A percentile compares a stretch with the other conserved stretches of the same genome.
phyloP scores from a whole-genome alignment of 2,797 vertebrate species.

The Cyprinella venusta region DNA sequence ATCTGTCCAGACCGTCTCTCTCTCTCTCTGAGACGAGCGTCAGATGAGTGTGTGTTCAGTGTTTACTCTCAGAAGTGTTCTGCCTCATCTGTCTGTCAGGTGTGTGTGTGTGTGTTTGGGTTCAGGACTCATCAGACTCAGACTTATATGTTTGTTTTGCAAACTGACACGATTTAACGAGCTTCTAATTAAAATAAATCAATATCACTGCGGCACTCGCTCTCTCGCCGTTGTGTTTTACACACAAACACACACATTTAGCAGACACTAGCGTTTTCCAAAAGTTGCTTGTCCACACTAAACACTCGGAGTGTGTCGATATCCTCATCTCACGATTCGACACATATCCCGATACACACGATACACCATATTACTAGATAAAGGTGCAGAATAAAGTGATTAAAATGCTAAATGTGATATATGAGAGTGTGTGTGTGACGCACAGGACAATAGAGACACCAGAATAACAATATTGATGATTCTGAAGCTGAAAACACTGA shows the following conservation, averaged over 20 bases:
- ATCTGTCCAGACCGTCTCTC: constrained; percentile 63
- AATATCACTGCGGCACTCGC: constrained; percentile 79
- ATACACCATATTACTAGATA: too few relatives aligned
- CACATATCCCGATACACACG: too few relatives aligned
- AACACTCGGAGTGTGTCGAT: too few relatives aligned
- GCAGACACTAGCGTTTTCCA: too few relatives aligned
- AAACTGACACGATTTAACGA: constrained; percentile 80
- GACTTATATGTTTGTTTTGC: constrained; percentile 84
- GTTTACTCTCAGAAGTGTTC: not conserved
- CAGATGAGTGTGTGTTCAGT: constrained; percentile 81
- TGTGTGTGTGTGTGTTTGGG: constrained; percentile 65
- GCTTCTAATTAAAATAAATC: constrained; percentile 87
- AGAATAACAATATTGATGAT: too few relatives aligned
- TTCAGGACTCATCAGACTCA: constrained; percentile 77
- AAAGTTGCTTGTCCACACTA: too few relatives aligned
- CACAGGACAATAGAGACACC: too few relatives aligned
- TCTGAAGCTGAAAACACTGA: too few relatives aligned
- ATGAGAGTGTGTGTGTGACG: too few relatives aligned
- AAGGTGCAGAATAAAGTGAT: too few relatives aligned
- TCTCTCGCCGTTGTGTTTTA: constrained; percentile 49
- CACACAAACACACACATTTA: not conserved
- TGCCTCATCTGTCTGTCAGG: too few relatives aligned
- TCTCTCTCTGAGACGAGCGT: constrained; percentile 79
- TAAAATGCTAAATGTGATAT: too few relatives aligned
- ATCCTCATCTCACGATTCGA: rapidly evolving